Conservation (phyloP, 2,797 vertebrate genomes). For the Glyptemys insculpta region DNA sequence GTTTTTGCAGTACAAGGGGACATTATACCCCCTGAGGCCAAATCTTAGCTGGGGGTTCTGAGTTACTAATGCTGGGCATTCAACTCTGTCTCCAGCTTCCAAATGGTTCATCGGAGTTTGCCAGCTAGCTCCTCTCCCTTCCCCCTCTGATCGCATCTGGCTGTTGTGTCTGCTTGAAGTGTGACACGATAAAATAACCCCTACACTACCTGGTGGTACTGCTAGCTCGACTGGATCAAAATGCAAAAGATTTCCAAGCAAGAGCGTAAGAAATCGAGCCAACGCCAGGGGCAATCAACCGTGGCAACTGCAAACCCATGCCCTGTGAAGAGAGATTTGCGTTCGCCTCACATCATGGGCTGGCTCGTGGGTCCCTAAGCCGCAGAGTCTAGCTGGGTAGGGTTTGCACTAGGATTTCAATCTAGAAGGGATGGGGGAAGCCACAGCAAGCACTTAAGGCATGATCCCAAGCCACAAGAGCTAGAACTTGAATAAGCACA, state of each 20-base stretch:
- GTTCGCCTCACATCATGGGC: not conserved
- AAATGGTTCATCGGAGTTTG: not conserved
- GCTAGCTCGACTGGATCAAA: not conserved
- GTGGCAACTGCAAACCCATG: not conserved
- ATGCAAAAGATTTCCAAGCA: not conserved
- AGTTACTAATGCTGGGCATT: not conserved
- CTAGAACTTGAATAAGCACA: not conserved
- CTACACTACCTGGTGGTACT: not conserved
- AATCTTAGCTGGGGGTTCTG: not conserved
- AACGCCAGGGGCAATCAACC: not conserved
- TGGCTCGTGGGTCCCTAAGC: not conserved
- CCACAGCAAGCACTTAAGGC: not conserved
- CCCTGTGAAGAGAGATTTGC: not conserved
- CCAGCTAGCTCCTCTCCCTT: not conserved
- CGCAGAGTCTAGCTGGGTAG: not conserved
- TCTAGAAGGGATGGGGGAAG: not conserved
- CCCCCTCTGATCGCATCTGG: not conserved
- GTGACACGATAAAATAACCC: not conserved
- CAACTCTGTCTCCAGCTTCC: not conserved
- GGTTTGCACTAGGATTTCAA: not conserved
- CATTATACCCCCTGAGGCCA: not conserved
- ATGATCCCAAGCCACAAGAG: not conserved
- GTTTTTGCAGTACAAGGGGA: not conserved
- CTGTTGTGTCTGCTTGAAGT: not conserved
- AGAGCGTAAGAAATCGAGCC: not conserved